Evolutionary conservation across 2,888 invertebrate species (phyloP), one percentile per base, ranked within the genome.

Genomic region (Dione vanillae): DNA sequence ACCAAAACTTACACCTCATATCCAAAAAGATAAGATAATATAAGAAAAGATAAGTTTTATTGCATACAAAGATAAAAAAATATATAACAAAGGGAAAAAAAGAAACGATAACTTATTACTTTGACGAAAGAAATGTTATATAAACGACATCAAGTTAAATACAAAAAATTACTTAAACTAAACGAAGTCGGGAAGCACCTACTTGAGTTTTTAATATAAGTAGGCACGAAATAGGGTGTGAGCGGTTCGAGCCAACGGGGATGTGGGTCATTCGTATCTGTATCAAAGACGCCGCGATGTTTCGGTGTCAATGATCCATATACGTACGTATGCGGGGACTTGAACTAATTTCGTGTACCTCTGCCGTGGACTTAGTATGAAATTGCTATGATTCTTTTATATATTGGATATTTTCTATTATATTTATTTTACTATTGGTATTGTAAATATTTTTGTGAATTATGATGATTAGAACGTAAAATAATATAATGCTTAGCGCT

Each of bases 241-340:
- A 70, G 65, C 19, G 51, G 58, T 73, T 47, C 40, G 61, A 20
- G 56, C 6, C 61, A 43, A 58, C 16, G 54, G 68, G 66, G 71
- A 74, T 73, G 70, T 74, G 75, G 75, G 76, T 74, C 73, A 69
- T 52, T 47, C 65, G 59, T 43, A 27, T 40, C 8, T 19, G 64
- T 49, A 76, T 76, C 74, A 76, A 76, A 76, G 73, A 61, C 71
- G 71, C 71, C 70, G 70, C 72, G 45, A 78, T 70, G 72, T 79
- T 74, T 76, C 54, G 76, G 80, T 84, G 85, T 83, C 86, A 86
- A 85, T 77, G 84, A 81, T 83, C 82, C 74, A 76, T 74, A 77
- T 78, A 72, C 51, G 7, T 56, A 37, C 54, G 54, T 68, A 67
- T 65, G 67, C 64, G 72, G 64, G 59, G 72, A 70, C 71, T 72